Percentiles rank a stretch among this genome's conserved stretches.
phyloP scores from a whole-genome alignment of 2,888 invertebrate genomes.

The Volucella inanis region DNA sequence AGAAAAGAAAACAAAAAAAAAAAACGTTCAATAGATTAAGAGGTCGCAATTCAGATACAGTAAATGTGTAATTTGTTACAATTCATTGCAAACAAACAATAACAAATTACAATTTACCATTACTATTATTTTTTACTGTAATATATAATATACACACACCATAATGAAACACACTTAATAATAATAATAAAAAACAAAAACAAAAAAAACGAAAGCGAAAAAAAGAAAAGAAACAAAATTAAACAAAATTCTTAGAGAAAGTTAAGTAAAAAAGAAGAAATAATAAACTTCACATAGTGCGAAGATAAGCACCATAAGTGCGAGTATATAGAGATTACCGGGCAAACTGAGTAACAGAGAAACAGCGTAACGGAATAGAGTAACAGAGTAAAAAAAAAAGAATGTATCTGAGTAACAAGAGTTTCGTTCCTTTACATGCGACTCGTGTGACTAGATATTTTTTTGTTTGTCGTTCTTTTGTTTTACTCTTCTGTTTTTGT shows the following conservation, averaged over 20 bases:
- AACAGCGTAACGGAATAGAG: neutral
- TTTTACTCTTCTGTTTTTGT: neutral
- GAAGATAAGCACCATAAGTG: slow-evolving; percentile 26
- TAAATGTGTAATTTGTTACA: slow-evolving; percentile 47
- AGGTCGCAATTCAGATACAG: slow-evolving; percentile 12
- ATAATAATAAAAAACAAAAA: slow-evolving; percentile 25
- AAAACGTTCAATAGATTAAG: slow-evolving; percentile 22
- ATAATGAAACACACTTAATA: slow-evolving; percentile 2
- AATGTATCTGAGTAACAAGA: neutral
- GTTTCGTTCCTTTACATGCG: slow-evolving; percentile 27
- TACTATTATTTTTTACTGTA: slow-evolving; percentile 67
- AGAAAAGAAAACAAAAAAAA: slow-evolving; percentile 16
- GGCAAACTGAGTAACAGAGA: too few relatives aligned
- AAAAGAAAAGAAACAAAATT: neutral
- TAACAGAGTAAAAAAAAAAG: neutral
- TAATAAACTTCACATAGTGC: slow-evolving; percentile 44
- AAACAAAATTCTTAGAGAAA: slow-evolving; percentile 5
- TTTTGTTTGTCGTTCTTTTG: slow-evolving; percentile 34
- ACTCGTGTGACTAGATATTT: slow-evolving; percentile 46
- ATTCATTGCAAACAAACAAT: slow-evolving; percentile 28
- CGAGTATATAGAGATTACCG: too few relatives aligned
- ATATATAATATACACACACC: slow-evolving; percentile 52
- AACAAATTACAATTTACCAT: slow-evolving; percentile 39
- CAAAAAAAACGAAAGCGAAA: neutral
- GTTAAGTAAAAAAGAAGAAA: slow-evolving; percentile 11